Percentiles rank a stretch among this genome's conserved stretches.
phyloP scores from a whole-genome alignment of 2,888 invertebrate genomes.

The Eustalomyia histrio region DNA sequence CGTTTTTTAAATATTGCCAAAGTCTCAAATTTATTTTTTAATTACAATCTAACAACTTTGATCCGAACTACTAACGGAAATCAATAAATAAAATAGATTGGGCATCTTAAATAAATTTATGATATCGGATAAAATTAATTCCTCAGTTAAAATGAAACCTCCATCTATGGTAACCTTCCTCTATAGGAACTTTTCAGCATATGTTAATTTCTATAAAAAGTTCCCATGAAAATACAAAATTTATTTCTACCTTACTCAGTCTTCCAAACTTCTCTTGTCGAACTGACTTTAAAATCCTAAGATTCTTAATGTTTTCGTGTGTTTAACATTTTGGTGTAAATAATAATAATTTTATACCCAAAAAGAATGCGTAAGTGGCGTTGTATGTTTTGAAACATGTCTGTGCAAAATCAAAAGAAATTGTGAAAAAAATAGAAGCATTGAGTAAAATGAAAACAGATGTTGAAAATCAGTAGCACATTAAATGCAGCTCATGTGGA shows the following conservation, averaged over 20 bases:
- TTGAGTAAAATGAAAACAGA: conserved; percentile 76
- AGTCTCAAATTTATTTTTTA: too few species aligned
- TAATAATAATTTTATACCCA: conserved; percentile 17
- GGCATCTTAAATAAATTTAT: too few species aligned
- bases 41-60: too few species aligned
- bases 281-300: conserved; percentile 28
- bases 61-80: too few species aligned
- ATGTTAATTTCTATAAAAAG: conserved; percentile 8
- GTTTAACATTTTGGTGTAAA: conserved; percentile 27
- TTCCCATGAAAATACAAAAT: conserved; percentile 18
- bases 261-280: background rate
- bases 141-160: too few species aligned
- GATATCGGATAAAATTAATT: too few species aligned
- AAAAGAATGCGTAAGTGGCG: background rate
- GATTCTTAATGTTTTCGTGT: background rate
- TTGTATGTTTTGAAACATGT: background rate
- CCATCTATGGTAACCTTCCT: background rate
- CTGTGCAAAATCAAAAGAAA: background rate
- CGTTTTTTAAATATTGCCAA: too few species aligned
- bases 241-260: background rate
- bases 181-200: background rate
- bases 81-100: too few species aligned
- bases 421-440: conserved; percentile 26
- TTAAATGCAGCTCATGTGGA: conserved; percentile 77
- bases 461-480: conserved; percentile 77